phyloP scores from a whole-genome alignment of 2,113 vertebrate species.

The Clarias batrachus region DNA sequence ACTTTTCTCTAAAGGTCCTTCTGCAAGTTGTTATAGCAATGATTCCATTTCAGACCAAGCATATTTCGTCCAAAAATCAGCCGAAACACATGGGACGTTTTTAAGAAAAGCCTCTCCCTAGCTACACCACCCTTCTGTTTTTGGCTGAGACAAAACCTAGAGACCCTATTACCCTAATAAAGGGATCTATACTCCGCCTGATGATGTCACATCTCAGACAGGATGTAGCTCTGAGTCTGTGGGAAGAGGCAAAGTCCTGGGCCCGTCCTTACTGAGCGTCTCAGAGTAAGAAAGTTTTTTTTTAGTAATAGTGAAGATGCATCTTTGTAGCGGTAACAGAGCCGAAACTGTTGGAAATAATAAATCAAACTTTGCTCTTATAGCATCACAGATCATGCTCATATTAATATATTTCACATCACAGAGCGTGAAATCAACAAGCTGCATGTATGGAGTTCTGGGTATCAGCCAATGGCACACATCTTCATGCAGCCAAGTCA shows the following conservation, averaged over 20 bases:
- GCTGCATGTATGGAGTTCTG: too few species aligned
- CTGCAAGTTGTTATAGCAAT: background rate
- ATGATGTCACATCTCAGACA: slow-evolving; percentile 56
- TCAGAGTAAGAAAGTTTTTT: too few species aligned
- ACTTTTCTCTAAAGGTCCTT: background rate
- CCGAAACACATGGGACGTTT: background rate
- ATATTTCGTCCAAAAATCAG: background rate
- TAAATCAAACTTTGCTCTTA: too few species aligned
- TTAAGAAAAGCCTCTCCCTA: background rate
- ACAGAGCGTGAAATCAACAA: too few species aligned
- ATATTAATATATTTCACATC: too few species aligned
- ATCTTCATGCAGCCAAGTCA: too few species aligned
- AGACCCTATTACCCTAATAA: slow-evolving; percentile 59
- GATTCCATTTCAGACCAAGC: background rate
- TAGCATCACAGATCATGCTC: too few species aligned
- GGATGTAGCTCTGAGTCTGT: slow-evolving; percentile 54
- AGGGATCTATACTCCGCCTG: slow-evolving; percentile 64
- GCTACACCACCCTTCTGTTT: slow-evolving; percentile 20
- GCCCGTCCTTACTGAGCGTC: too few species aligned
- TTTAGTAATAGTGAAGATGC: too few species aligned
- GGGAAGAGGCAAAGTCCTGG: slow-evolving; percentile 8
- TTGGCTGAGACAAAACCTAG: slow-evolving; percentile 40
- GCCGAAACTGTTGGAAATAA: too few species aligned
- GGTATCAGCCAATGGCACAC: too few species aligned
- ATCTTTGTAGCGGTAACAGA: too few species aligned